phyloP scores from a whole-genome alignment of 2,888 invertebrate species.

The Thymelicus acteon region DNA sequence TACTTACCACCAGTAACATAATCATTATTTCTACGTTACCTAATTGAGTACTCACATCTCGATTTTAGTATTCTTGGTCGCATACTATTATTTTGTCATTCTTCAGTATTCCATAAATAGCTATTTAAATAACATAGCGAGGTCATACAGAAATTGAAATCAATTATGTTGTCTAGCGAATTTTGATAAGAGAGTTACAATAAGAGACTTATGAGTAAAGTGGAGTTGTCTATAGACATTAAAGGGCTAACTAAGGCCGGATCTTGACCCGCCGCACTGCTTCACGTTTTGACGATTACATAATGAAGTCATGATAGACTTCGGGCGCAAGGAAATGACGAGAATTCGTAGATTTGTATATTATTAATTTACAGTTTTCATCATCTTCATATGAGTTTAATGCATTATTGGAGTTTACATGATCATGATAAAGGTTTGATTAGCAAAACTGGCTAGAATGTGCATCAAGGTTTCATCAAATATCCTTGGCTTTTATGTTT shows the following conservation, averaged over 20 bases:
- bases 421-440: no score
- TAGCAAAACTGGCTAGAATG: no score
- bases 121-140: not conserved
- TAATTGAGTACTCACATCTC: not conserved
- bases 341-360: no score
- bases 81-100: not conserved
- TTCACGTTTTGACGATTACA: constrained; percentile 3
- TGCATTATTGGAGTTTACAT: no score
- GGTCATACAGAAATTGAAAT: not conserved
- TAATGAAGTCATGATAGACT: not conserved
- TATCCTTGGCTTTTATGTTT: no score
- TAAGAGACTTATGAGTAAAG: not conserved
- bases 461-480: no score
- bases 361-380: no score
- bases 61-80: no score
- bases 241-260: constrained; percentile 7
- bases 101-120: not conserved
- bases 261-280: constrained; percentile 12
- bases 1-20: not conserved
- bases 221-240: not conserved
- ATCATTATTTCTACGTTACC: not conserved
- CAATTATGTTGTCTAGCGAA: not conserved
- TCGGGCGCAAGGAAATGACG: not conserved
- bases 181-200: no score
- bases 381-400: no score